Base-by-base conservation (phyloP, 1,140 invertebrate genomes). In the Pachypsylla venusta region DNA sequence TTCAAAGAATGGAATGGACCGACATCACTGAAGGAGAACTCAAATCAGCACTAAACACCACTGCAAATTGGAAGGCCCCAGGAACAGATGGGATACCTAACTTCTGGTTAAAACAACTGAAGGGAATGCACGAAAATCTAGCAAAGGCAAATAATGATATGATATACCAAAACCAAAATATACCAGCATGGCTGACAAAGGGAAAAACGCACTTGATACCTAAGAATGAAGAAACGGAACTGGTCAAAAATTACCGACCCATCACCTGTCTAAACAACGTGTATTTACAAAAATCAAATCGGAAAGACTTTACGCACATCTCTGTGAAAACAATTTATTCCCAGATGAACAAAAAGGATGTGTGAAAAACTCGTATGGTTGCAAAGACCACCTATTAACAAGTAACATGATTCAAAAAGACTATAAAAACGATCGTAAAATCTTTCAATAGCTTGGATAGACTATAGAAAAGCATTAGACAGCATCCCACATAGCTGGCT, bases 1-100 rank as follows among this genome's bases (percentile, higher is more conserved):
- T 77, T 75, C 22, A 74, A 76, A 64, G 60, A 71, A 55, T 55
- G 54, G 16, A 5, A 4, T 22, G 20, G 5, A 7, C n/a, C 19
- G 24, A 5, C 2, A 55, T 55, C n/a, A 55, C 54, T 12, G 20
- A 12, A 22, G 20, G 3, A 55, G 54, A 55, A 55, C 14, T 55
- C 4, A 55, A 55, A 16, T 4, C 2, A 10, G n/a, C 16, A 22
- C 12, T 55, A 7, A 12, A 22, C 4, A 55, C n/a, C n/a, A 7
- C 54, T 4, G 3, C 54, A 2, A 55, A 55, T 16, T 55, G 54
- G 54, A 55, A 55, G 24, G 54, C 54, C 10, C 54, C 54, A 12
- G 54, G 54, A 3, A 2, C 16, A 5, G 54, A 55, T 55, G 54
- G 54, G 3, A 55, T 55, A 22, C 54, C n/a, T 5, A 55, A 55